phyloP scores from a whole-genome alignment of 2,888 invertebrate species.

The Drosophila mayaguana region DNA sequence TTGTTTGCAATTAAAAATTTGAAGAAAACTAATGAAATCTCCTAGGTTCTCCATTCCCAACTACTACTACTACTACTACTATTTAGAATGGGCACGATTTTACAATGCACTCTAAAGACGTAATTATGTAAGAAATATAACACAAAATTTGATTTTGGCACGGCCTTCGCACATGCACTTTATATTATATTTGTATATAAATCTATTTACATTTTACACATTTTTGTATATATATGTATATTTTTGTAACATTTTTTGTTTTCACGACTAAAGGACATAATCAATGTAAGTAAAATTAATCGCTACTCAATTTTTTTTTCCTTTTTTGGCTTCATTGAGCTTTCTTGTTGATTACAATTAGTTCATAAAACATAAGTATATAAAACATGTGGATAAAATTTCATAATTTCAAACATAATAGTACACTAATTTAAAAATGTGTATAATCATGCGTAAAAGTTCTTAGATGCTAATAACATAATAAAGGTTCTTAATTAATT shows the following conservation, averaged over 20 bases:
- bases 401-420: slow-evolving; percentile 64
- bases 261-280: slow-evolving; percentile 37
- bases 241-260: slow-evolving; percentile 57
- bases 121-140: background rate
- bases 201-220: slow-evolving; percentile 42
- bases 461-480: slow-evolving; percentile 36
- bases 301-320: slow-evolving; percentile 13
- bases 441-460: slow-evolving; percentile 40
- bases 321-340: slow-evolving; percentile 6
- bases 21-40: background rate
- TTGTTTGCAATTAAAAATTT: background rate
- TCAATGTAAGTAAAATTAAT: slow-evolving; percentile 45
- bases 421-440: slow-evolving; percentile 34
- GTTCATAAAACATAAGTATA: slow-evolving; percentile 51
- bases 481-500: slow-evolving; percentile 32
- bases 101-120: background rate
- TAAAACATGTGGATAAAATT: slow-evolving; percentile 52
- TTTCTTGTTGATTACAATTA: slow-evolving; percentile 55
- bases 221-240: slow-evolving; percentile 19
- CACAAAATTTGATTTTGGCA: slow-evolving; percentile 51
- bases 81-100: background rate
- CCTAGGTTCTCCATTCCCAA: background rate
- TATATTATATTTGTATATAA: slow-evolving; percentile 43
- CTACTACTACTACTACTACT: too few relatives aligned
- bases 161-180: slow-evolving; percentile 52